Conservation (phyloP, 2,113 vertebrate species). For the Oncorhynchus gorbuscha region DNA sequence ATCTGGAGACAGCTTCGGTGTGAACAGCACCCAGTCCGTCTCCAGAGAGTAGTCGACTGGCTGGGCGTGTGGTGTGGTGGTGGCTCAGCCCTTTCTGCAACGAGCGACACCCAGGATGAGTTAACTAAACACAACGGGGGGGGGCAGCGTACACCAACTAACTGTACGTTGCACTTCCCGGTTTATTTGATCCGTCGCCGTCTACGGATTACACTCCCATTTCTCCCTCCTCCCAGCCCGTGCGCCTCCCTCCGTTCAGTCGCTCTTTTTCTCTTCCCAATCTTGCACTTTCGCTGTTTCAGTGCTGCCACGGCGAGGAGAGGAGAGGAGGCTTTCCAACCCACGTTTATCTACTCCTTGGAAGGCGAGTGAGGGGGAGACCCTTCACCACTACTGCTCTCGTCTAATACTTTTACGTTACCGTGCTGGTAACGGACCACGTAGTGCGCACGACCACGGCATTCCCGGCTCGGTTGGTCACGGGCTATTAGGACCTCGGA, state of each 20-base stretch:
- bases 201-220: conserved; percentile 37
- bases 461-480: conserved; percentile 32
- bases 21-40: conserved; percentile 21
- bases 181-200: neutral
- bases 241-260: neutral
- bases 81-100: conserved; percentile 49
- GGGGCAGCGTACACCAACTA: too few species aligned
- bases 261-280: neutral
- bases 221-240: conserved; percentile 28
- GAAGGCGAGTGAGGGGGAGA: conserved; percentile 57
- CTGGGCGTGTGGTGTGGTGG: neutral
- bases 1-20: too few species aligned
- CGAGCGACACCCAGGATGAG: conserved; percentile 68
- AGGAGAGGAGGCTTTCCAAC: conserved; percentile 66
- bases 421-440: neutral
- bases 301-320: conserved; percentile 70
- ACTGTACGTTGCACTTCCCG: neutral
- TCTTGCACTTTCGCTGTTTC: conserved; percentile 57
- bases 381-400: conserved; percentile 34
- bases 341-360: conserved; percentile 61
- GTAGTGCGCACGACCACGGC: neutral
- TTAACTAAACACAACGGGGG: too few species aligned
- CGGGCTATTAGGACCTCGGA: neutral
- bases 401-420: conserved; percentile 51
- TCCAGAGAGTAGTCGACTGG: conserved; percentile 35